Base-by-base conservation (phyloP, 2,888 invertebrate genomes). In the Tillus elongatus region DNA sequence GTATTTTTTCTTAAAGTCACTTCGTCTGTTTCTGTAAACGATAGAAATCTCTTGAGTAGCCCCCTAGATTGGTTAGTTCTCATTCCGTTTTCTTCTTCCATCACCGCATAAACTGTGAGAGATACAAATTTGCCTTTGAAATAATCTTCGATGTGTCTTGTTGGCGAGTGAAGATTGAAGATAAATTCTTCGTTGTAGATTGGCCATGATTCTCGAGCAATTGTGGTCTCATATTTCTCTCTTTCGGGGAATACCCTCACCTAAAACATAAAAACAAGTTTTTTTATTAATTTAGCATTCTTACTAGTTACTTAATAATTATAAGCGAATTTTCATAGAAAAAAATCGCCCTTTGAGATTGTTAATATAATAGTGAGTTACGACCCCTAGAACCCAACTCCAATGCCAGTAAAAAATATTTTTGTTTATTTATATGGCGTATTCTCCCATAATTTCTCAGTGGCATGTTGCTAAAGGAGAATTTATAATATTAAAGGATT, bases 161-260 rank as follows among this genome's bases (percentile, higher is more conserved):
- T 67, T 44, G 70, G 70, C 1, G 53, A 56, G 46, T 74, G 70
- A 41, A 84, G 52, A 30, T 73, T 73, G 59, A 85, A 85, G 50
- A 73, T 74, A 55, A 84, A 84, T 45, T 80, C 82, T 64, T 85
- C 82, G 58, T 86, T 83, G 72, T 82, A 84, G 37, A 77, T 76
- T 0, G 86, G 85, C 82, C 83, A 83, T 1, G 83, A 80, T 54
- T 79, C 81, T 48, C 79, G 80, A 57, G 78, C 79, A 49, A 79
- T 66, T 36, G 77, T 72, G 13, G 84, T 83, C 63, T 86, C 86
- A 56, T 72, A 79, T 61, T 84, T 82, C 46, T 77, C 78, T 51
- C 78, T 78, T 6, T 81, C 81, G 1, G 86, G 86, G 58, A 83
- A 82, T 29, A 85, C 63, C 66, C 83, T 84, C 3, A 83, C 78